phyloP scores from a whole-genome alignment of 2,888 invertebrate genomes.

The Monoplex corrugatus region DNA sequence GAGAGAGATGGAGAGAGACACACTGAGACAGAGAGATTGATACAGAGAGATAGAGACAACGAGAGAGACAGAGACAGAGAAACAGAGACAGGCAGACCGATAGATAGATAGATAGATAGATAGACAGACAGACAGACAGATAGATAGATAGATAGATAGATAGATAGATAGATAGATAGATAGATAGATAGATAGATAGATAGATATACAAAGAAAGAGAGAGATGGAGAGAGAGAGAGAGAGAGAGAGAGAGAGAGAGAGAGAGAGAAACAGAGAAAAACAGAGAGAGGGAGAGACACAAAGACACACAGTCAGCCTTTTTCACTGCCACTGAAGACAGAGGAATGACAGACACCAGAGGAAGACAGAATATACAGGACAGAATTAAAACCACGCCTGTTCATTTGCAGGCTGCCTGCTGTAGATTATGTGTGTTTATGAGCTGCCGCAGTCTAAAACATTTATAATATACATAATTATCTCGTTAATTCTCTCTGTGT shows the following conservation, averaged over 20 bases:
- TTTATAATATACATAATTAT: no score
- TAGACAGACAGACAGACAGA: constrained; percentile 13
- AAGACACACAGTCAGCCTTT: no score
- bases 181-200: background rate
- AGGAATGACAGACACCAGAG: no score
- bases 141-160: background rate
- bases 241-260: no score
- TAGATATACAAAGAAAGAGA: background rate
- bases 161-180: background rate
- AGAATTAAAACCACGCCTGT: no score
- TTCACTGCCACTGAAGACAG: no score
- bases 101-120: background rate
- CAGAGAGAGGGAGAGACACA: background rate
- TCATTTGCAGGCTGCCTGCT: no score
- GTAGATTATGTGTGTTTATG: no score
- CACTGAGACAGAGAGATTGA: background rate
- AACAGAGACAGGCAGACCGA: background rate
- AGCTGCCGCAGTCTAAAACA: no score
- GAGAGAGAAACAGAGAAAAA: background rate
- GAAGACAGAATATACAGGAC: no score
- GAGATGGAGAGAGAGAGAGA: background rate
- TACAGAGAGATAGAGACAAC: background rate
- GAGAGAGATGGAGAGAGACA: background rate
- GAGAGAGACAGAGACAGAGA: background rate
- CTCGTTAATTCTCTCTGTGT: no score